Evolutionary conservation across 2,113 vertebrate genomes (phyloP), one percentile per base, ranked within the genome.

Genomic region (Enhydra lutris): DNA sequence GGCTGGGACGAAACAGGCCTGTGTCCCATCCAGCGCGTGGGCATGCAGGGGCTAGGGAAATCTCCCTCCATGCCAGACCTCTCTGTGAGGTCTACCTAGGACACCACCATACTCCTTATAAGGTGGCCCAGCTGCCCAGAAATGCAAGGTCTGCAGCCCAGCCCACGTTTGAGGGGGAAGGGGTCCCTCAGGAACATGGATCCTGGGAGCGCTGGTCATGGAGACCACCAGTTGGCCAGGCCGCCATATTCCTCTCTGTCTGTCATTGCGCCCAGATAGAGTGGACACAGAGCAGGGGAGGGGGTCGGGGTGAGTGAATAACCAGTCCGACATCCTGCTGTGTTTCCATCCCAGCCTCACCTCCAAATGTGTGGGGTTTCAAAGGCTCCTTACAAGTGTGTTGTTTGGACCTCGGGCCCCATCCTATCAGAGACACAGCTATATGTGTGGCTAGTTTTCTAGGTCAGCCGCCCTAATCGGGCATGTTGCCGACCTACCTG

Each of bases 381-480:
- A 57, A 69, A 73, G 6, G 13, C 84, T 65, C 81, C 2, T 67
- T 63, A 31, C 47, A 63, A 47, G 82, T 29, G 20, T 39, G 21
- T 17, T 45, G 24, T 69, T 17, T 29, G 20, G 39, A 86, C 45
- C 18, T 29, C 1, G 24, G 39, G 20, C 1, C 17, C 14, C 26
- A 21, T 21, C 47, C 73, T 47, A 18, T 26, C 63, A 11, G 55
- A 50, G 57, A 29, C 36, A n/a, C 11, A 8, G 42, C 42, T 71
- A 18, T 14, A 7, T 3, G 11, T 24, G 29, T 14, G 65, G 42
- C n/a, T 57, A 3, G 18, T 47, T 47, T 89, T 12, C n/a, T 24
- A 31, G 61, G 61, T 18, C n/a, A 20, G 20, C 26, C 21, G 55
- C 31, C 12, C 15, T 14, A 4, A 2, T 0, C 1, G 0, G 17